Percentiles rank a stretch among this genome's conserved stretches.
phyloP scores from a whole-genome alignment of 2,113 vertebrate species.

The Micronycteris hirsuta region DNA sequence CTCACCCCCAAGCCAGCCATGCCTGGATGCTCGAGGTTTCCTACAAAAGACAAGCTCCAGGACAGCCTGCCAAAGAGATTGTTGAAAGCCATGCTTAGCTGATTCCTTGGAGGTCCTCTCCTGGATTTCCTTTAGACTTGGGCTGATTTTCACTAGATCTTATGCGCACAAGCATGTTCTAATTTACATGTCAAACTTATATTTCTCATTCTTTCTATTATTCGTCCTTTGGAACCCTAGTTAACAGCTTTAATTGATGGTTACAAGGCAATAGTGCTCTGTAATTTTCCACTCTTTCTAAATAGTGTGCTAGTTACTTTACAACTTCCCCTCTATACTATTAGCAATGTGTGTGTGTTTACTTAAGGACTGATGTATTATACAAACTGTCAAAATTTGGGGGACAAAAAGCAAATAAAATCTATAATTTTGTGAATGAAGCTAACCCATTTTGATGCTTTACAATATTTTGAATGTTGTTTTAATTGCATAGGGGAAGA shows the following conservation, averaged over 20 bases:
- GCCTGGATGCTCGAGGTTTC: slow-evolving; percentile 22
- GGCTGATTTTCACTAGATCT: slow-evolving; percentile 54
- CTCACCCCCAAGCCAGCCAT: background rate
- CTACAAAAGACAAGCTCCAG: background rate
- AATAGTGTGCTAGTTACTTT: background rate
- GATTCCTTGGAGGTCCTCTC: slow-evolving; percentile 24
- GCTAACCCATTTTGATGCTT: background rate
- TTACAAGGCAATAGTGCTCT: background rate
- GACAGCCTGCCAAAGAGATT: background rate
- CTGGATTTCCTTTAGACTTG: slow-evolving; percentile 20
- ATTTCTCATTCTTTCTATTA: background rate
- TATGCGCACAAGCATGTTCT: background rate
- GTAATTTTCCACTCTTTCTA: background rate
- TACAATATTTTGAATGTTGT: background rate
- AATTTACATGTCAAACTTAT: slow-evolving; percentile 35
- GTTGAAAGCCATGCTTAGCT: slow-evolving; percentile 13
- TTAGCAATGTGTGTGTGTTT: background rate
- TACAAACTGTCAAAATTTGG: background rate
- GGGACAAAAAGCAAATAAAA: background rate
- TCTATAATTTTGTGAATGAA: background rate
- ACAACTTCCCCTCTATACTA: background rate
- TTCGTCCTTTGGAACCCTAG: background rate
- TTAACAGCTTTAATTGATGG: background rate
- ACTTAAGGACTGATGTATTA: background rate
- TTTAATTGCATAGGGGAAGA: background rate